Evolutionary conservation across 2,888 invertebrate species (phyloP), one percentile per base, ranked within the genome.

Genomic region (Erynnis tages): DNA sequence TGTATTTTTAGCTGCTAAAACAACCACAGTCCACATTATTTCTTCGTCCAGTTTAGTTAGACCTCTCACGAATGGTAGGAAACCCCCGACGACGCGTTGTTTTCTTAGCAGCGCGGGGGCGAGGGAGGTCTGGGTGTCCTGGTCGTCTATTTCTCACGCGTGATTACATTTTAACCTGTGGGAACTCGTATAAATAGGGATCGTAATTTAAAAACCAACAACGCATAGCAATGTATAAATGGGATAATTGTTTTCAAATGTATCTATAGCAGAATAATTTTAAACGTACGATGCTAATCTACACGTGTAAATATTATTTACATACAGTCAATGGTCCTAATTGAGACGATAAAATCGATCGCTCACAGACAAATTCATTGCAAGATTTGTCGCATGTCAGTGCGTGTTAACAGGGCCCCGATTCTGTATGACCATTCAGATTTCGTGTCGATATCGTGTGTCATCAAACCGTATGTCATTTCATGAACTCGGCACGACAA

Each of bases 91-190:
- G 52, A 44, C 35, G 43, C 61, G 43, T 47, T 21, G 8, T 17
- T 47, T 23, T 54, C 19, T 16, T 50, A n/a, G 1, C 2, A 14
- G 23, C 11, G 35, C 13, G 17, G 35, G 5, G 29, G 35, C 19
- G 10, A 16, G 43, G 35, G 14, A 21, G 50, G 27, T 21, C 50
- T 27, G 4, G 10, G 6, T 10, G 27, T 75, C 71, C 75, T 58
- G 54, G 45, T 45, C 17, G 34, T 66, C 65, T 73, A 76, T 76
- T 69, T 71, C 76, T 71, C 60, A 60, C 49, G 57, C 62, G 61
- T 79, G 77, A 82, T 83, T 79, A 72, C 77, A 59, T 79, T 75
- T 76, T 76, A 76, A 80, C 73, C 73, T 78, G 69, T 80, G 82
- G 76, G 81, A 82, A 78, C 62, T 50, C 41, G 54, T 55, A 57